Evolutionary conservation across 1,140 invertebrate species (phyloP).

Genomic region (Drosophila kurseongensis): DNA sequence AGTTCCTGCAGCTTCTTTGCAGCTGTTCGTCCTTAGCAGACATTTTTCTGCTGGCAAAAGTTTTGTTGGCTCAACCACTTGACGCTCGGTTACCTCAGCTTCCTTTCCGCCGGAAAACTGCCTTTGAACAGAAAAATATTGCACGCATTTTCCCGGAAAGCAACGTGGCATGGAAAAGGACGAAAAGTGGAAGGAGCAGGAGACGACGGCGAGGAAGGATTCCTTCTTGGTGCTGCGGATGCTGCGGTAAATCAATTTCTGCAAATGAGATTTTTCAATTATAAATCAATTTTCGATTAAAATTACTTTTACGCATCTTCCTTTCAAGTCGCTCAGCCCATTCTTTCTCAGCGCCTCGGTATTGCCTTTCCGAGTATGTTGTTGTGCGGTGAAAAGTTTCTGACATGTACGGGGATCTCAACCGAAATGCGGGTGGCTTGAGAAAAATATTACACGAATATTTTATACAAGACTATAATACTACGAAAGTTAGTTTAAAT

Average conservation of each 20-base stretch:
- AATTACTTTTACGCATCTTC: conserved; percentile 81
- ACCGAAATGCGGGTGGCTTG: neutral
- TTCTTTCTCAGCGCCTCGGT: neutral
- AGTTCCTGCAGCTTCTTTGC: conserved; percentile 49
- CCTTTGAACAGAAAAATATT: conserved; percentile 69
- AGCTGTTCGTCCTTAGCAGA: conserved; percentile 66
- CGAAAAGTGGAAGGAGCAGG: neutral
- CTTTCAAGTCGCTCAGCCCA: conserved; percentile 41
- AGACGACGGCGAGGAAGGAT: conserved; percentile 6
- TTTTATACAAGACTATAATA: neutral
- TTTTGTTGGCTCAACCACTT: conserved; percentile 77
- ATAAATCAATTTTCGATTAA: conserved; percentile 85
- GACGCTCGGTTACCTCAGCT: conserved; percentile 70
- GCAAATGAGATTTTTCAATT: conserved; percentile 84
- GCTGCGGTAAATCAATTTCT: conserved; percentile 84
- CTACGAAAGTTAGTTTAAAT: too few species aligned
- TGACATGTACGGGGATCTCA: conserved; percentile 23
- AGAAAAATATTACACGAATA: neutral
- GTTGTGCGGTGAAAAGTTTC: conserved; percentile 53
- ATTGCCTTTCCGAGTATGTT: conserved; percentile 29
- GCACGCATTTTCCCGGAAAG: conserved; percentile 62
- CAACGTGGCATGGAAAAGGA: conserved; percentile 1
- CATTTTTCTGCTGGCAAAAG: conserved; percentile 74
- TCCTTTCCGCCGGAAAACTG: conserved; percentile 22
- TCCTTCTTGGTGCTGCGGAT: conserved; percentile 59